Percentiles rank a stretch among this genome's conserved stretches.
Evolutionary conservation across 2,113 vertebrate species (phyloP).

Genomic region (Garra rufa): DNA sequence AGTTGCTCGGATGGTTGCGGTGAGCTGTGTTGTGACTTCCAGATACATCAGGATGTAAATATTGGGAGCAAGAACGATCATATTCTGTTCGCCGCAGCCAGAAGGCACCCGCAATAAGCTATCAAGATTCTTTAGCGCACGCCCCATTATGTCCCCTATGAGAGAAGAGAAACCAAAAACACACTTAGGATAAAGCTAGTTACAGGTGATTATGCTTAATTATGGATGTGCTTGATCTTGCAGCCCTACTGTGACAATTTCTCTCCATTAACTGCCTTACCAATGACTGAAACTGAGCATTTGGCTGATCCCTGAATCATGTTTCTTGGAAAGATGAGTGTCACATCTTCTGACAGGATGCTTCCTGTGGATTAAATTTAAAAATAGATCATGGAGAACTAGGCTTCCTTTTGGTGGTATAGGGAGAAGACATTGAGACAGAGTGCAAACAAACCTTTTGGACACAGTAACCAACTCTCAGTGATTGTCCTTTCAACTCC

Average conservation of each 20-base stretch:
- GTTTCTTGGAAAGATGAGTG: too few species aligned
- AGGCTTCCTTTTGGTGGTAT: neutral
- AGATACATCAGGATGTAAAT: conserved; percentile 87
- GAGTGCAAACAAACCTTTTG: conserved; percentile 63
- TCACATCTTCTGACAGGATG: too few species aligned
- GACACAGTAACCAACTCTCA: conserved; percentile 73
- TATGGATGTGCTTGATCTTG: too few species aligned
- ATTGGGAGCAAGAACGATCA: conserved; percentile 85
- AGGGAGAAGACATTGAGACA: neutral
- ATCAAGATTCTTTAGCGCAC: conserved; percentile 81
- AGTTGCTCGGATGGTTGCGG: conserved; percentile 41
- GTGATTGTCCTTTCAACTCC: conserved; percentile 70
- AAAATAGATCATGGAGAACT: too few species aligned
- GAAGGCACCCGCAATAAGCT: conserved; percentile 85
- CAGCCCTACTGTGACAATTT: too few species aligned
- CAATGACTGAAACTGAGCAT: conserved; percentile 79
- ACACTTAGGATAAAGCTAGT: too few species aligned
- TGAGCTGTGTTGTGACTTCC: conserved; percentile 81
- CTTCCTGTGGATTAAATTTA: too few species aligned
- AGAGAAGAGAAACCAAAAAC: too few species aligned
- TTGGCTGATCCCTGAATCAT: conserved; percentile 74
- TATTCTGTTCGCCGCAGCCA: conserved; percentile 90
- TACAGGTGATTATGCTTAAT: too few species aligned
- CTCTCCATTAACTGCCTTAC: too few species aligned
- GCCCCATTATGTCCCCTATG: conserved; percentile 85